Percentiles rank a stretch among this genome's conserved stretches.
Evolutionary conservation across 2,797 vertebrate species (phyloP).

Genomic region (Trachurus trachurus): DNA sequence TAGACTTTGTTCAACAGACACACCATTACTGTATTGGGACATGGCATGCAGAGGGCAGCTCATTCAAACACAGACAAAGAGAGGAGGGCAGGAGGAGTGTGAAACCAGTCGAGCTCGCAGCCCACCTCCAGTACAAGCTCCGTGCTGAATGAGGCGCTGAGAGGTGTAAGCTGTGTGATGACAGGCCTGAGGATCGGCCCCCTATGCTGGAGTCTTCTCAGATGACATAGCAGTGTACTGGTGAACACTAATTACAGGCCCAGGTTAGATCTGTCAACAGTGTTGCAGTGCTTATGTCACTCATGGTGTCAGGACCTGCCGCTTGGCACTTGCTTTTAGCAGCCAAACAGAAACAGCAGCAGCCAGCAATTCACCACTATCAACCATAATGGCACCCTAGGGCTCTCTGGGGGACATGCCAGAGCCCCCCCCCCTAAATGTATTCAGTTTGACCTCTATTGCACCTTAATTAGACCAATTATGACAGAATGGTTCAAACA

Average conservation of each 20-base stretch:
- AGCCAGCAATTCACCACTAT: constrained; percentile 43
- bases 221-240: constrained; percentile 66
- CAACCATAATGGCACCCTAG: constrained; percentile 24
- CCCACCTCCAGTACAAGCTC: constrained; percentile 47
- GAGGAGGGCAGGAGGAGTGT: constrained; percentile 40
- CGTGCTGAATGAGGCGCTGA: constrained; percentile 66
- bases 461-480: constrained; percentile 47
- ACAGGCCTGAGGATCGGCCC: constrained; percentile 65
- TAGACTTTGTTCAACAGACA: constrained; percentile 63
- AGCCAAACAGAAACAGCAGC: constrained; percentile 46
- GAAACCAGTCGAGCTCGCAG: constrained; percentile 51
- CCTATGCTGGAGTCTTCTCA: constrained; percentile 58
- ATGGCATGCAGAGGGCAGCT: constrained; percentile 51
- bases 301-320: constrained; percentile 59
- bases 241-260: constrained; percentile 70
- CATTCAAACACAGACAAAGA: constrained; percentile 42
- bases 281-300: constrained; percentile 66
- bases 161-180: constrained; percentile 71
- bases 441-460: constrained; percentile 26
- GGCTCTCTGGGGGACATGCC: constrained; percentile 16
- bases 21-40: constrained; percentile 49
- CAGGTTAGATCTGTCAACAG: constrained; percentile 67
- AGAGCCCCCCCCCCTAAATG: constrained; percentile 6
- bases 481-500: constrained; percentile 47
- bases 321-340: constrained; percentile 29